Percentiles rank a stretch among this genome's conserved stretches.
phyloP scores from a whole-genome alignment of 1,140 invertebrate genomes.

The Theocolax elegans region DNA sequence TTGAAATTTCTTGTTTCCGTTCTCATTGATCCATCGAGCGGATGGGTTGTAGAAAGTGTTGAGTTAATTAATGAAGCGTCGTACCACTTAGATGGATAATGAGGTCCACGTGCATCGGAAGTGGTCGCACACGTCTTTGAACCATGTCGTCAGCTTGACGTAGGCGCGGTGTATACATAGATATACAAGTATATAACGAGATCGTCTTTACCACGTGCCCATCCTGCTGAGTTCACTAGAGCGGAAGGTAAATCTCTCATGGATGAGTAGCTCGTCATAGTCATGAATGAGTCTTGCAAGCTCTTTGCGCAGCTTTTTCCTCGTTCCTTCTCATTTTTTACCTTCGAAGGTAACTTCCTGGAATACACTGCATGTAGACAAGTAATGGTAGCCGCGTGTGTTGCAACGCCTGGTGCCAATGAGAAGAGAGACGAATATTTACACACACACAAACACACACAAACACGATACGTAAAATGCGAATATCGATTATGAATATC shows the following conservation, averaged over 20 bases:
- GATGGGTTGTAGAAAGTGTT: not conserved
- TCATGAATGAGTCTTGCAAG: constrained; percentile 2
- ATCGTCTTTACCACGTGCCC: not conserved
- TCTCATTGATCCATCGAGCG: no score
- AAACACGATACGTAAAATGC: constrained; percentile 10
- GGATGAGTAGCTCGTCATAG: constrained; percentile 3
- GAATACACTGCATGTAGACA: not conserved
- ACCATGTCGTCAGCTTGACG: no score
- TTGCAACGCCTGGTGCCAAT: not conserved
- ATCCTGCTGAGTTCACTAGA: not conserved
- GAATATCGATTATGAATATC: constrained; percentile 22
- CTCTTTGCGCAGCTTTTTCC: not conserved
- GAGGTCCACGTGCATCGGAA: not conserved
- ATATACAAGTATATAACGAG: not conserved
- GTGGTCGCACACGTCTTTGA: not conserved
- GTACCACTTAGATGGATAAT: not conserved
- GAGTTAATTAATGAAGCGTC: not conserved
- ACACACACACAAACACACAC: no score
- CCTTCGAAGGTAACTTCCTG: not conserved
- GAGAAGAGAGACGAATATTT: not conserved
- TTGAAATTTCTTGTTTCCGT: no score
- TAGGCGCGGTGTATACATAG: not conserved
- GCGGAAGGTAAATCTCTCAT: constrained; percentile 2
- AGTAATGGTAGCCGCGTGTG: not conserved
- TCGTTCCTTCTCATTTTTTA: not conserved